Evolutionary conservation across 2,888 invertebrate species (phyloP).

Genomic region (Listrodromus nycthemerus): DNA sequence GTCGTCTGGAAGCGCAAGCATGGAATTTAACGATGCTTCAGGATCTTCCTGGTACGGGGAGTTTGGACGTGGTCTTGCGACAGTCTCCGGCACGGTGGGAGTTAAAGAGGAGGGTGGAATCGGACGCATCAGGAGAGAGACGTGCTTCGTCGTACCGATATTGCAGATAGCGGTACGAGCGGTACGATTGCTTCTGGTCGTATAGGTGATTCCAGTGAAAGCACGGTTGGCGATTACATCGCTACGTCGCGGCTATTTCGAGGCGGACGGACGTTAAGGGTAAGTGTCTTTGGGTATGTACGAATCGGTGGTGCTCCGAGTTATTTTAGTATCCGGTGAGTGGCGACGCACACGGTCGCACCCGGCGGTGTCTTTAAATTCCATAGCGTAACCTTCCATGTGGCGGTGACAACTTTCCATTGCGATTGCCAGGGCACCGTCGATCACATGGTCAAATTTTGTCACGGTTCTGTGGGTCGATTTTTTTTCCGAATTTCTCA

Average conservation of each 20-base stretch:
- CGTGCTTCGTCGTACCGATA: constrained; percentile 11
- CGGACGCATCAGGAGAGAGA: constrained; percentile 39
- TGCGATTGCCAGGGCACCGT: not conserved
- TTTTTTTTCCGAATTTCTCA: not conserved
- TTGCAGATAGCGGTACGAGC: constrained; percentile 12
- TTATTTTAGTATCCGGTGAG: constrained; percentile 59
- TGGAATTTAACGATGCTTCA: constrained; percentile 30
- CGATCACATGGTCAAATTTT: not conserved
- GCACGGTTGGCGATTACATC: constrained; percentile 70
- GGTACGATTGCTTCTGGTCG: constrained; percentile 29
- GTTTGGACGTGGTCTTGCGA: constrained; percentile 17
- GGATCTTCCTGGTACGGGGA: constrained; percentile 15
- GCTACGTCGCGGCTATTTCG: constrained; percentile 70
- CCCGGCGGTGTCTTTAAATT: not conserved
- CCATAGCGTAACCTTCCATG: not conserved
- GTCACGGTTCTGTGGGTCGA: not conserved
- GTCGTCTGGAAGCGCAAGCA: constrained; percentile 20
- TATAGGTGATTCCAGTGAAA: constrained; percentile 68
- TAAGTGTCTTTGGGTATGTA: constrained; percentile 68
- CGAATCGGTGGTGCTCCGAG: constrained; percentile 60
- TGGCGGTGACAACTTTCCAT: not conserved
- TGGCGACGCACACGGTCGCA: constrained; percentile 12
- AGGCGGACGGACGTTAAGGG: constrained; percentile 65
- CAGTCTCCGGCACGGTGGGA: constrained; percentile 4
- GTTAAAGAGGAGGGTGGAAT: constrained; percentile 8